Percentiles rank a stretch among this genome's conserved stretches.
Conservation (phyloP, 1,140 invertebrate species). For the Adoxophyes honmai region DNA sequence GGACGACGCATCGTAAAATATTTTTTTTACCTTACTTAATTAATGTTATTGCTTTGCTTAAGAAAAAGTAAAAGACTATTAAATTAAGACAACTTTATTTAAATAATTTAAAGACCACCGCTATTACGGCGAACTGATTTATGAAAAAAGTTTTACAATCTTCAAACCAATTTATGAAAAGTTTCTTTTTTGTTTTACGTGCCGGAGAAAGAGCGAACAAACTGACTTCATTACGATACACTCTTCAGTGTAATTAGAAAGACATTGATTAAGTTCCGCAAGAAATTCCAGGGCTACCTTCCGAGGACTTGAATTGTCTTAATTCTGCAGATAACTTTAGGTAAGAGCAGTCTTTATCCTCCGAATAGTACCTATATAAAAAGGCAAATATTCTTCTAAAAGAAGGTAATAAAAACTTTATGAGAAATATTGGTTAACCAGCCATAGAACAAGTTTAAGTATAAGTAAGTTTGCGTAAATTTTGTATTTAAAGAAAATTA, state of each 20-base stretch:
- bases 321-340: too few species aligned
- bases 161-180: conserved; percentile 45
- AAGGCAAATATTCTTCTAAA: too few species aligned
- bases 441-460: too few species aligned
- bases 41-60: conserved; percentile 5
- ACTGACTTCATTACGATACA: conserved; percentile 11
- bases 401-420: too few species aligned
- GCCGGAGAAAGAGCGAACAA: conserved; percentile 21
- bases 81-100: conserved; percentile 32
- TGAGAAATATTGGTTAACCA: too few species aligned
- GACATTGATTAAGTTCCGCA: conserved; percentile 8
- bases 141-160: conserved; percentile 49
- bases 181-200: conserved; percentile 32
- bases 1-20: too few species aligned
- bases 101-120: conserved; percentile 32
- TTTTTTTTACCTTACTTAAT: neutral
- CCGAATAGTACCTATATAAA: too few species aligned
- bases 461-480: too few species aligned
- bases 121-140: conserved; percentile 37
- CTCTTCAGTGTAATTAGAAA: conserved; percentile 8
- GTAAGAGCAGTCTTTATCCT: too few species aligned
- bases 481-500: too few species aligned
- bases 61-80: conserved; percentile 15
- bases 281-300: too few species aligned
- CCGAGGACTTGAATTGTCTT: too few species aligned